Conservation (phyloP, 2,113 vertebrate species). For the Xerus inauris region DNA sequence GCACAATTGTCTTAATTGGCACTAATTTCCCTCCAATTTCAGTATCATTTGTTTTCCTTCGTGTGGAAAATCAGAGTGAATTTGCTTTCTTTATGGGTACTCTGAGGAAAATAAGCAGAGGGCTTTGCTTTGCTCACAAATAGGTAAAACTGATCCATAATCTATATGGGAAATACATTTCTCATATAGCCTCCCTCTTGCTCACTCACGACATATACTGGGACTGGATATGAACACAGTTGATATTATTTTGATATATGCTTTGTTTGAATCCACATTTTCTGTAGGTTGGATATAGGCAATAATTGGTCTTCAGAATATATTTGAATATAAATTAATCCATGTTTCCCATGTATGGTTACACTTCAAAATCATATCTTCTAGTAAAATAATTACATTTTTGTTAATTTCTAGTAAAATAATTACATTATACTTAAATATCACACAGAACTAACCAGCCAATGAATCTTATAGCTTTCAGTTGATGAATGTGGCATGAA, state of each 20-base stretch:
- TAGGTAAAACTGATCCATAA: neutral
- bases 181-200: neutral
- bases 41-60: constrained; percentile 73
- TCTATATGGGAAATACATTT: neutral
- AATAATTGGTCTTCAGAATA: neutral
- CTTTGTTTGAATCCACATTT: neutral
- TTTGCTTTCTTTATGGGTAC: constrained; percentile 59
- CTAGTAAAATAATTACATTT: neutral
- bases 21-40: constrained; percentile 73
- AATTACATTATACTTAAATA: neutral
- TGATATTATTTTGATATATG: neutral
- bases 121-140: constrained; percentile 32
- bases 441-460: neutral
- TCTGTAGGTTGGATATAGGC: neutral
- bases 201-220: neutral
- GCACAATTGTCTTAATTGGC: constrained; percentile 76
- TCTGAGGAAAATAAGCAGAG: constrained; percentile 51
- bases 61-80: constrained; percentile 11
- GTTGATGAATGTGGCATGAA: neutral
- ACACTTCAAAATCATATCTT: neutral
- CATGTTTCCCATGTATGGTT: neutral
- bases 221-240: neutral
- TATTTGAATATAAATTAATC: constrained; percentile 39
- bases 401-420: neutral
- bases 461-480: neutral